phyloP scores from a whole-genome alignment of 2,113 vertebrate genomes.

The Arenaria interpres region DNA sequence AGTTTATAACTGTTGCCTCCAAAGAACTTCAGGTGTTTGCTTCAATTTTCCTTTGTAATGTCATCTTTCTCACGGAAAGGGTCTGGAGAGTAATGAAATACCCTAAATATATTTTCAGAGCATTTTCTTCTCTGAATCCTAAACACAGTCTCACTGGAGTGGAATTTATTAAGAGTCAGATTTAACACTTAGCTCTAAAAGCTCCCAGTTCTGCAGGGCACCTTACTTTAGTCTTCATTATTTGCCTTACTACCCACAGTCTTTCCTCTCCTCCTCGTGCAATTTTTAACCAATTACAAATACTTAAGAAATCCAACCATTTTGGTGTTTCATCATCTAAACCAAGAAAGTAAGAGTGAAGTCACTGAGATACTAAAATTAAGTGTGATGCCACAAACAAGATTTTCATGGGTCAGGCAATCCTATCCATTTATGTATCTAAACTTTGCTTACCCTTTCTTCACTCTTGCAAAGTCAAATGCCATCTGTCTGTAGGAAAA shows the following conservation, averaged over 20 bases:
- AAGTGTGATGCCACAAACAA: neutral
- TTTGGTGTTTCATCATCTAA: neutral
- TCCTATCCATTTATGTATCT: neutral
- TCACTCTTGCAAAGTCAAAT: constrained; percentile 98
- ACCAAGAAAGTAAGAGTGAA: neutral
- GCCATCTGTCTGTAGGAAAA: constrained; percentile 99
- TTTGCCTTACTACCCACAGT: neutral
- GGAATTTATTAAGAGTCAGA: neutral
- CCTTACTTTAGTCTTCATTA: neutral
- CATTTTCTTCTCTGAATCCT: neutral
- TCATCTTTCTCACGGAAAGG: neutral
- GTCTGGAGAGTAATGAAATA: neutral
- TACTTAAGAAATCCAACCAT: neutral
- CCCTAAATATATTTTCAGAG: neutral
- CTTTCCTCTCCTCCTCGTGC: neutral
- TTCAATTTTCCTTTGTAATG: neutral
- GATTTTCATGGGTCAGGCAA: neutral
- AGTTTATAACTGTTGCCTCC: neutral
- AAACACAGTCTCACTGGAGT: neutral
- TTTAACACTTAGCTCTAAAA: neutral
- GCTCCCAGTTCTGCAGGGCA: neutral
- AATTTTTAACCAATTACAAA: neutral
- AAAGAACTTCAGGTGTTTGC: neutral
- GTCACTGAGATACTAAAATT: neutral
- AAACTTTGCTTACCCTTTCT: constrained; percentile 88